Evolutionary conservation across 2,888 invertebrate genomes (phyloP).

Genomic region (Pristionchus exspectatus): DNA sequence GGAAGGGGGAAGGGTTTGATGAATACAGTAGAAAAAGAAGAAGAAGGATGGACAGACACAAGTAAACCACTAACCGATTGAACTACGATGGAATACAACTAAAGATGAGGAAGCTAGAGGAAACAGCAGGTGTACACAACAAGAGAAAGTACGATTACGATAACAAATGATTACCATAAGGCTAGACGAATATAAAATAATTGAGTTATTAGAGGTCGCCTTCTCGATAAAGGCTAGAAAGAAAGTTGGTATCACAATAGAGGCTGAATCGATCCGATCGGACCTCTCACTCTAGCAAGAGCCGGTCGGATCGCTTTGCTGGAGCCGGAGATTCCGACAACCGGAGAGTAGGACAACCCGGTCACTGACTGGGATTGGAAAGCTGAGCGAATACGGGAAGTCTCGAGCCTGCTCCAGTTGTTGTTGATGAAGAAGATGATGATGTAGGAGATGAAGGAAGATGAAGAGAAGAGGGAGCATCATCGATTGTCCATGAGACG

Average conservation of each 20-base stretch:
- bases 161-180: neutral
- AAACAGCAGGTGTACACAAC: neutral
- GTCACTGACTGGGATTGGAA: constrained; percentile 59
- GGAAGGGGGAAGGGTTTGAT: neutral
- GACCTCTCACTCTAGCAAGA: constrained; percentile 6
- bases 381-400: constrained; percentile 70
- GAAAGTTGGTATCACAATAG: constrained; percentile 38
- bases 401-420: constrained; percentile 43
- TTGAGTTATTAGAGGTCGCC: constrained; percentile 36
- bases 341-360: neutral
- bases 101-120: neutral
- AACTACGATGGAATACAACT: constrained; percentile 13
- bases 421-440: constrained; percentile 27
- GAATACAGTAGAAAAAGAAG: neutral
- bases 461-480: neutral
- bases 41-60: neutral
- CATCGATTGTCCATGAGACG: constrained; percentile 41
- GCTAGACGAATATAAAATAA: neutral
- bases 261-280: constrained; percentile 30
- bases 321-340: neutral
- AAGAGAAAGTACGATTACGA: neutral
- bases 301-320: neutral
- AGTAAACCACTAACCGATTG: constrained; percentile 45
- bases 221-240: constrained; percentile 27
- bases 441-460: constrained; percentile 4